Base-by-base conservation (phyloP, 2,113 vertebrate genomes). In the Apistogramma diplotaenia region DNA sequence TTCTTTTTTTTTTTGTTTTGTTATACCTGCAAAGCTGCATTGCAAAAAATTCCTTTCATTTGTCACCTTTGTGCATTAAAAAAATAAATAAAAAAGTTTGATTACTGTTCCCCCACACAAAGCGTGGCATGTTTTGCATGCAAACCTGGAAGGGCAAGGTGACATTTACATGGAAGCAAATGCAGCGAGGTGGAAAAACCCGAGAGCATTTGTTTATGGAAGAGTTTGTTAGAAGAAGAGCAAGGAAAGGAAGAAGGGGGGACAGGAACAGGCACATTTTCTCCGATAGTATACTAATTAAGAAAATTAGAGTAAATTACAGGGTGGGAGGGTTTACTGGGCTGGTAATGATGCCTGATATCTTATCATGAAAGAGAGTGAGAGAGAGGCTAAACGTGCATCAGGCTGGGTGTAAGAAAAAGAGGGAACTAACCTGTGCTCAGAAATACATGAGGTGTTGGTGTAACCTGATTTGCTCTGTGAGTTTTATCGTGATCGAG, bases 261-360 rank as follows among this genome's bases (percentile, higher is more conserved):
- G 61, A 76, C 83, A 78, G 87, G 88, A 91, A 92, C 81, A 84
- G 78, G 29, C 85, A 76, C 57, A 86, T 91, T 90, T 90, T 87
- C 82, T 88, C 61, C 10, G 89, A 93, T 93, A 86, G 81, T 84
- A 3, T 46, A 13, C 67, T 74, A 88, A 92, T 94, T 91, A 87
- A 61, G 80, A 75, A 89, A 93, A 93, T 94, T 93, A 43, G 53
- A 83, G 88, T 71, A 89, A 95, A 95, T 94, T 93, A 86, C 87
- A 88, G 94, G 92, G 90, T 5, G 90, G 91, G 88, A 75, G 35
- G 78, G 78, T 33, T 35, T 37, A 46, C 81, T 13, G 23, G 43
- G 54, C 74, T 70, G 40, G 87, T 81, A 67, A 86, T 79, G 74
- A 84, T 59, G 76, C 74, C 75, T 87, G 91, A 90, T 91, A 62